Percentiles rank a stretch among this genome's conserved stretches.
These are phyloP conservation scores for Pandemis heparana DNA, from an alignment of 2,888 invertebrate genomes.

Conservation along the genomic window DNA sequence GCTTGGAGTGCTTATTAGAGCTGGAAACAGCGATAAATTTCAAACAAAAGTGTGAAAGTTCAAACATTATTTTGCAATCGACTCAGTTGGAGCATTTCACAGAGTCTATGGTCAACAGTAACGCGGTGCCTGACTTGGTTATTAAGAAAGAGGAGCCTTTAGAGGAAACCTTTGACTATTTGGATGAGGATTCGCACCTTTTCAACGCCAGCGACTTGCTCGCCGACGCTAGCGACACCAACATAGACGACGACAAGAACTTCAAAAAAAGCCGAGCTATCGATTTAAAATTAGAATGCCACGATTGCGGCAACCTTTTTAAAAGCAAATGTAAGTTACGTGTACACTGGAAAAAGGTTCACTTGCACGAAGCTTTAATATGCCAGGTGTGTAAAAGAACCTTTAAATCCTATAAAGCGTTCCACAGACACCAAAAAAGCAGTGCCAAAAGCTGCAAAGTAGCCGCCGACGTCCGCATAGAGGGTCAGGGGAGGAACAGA, in stretches of 20 bases:
- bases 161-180: slow-evolving; percentile 42
- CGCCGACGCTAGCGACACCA: slow-evolving; percentile 4
- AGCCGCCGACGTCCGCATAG: slow-evolving; percentile 54
- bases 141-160: slow-evolving; percentile 53
- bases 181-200: slow-evolving; percentile 43
- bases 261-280: slow-evolving; percentile 50
- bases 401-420: slow-evolving; percentile 50
- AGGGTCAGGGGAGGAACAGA: slow-evolving; percentile 62
- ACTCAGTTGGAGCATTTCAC: slow-evolving; percentile 36
- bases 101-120: slow-evolving; percentile 4
- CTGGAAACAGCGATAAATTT: slow-evolving; percentile 68
- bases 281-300: slow-evolving; percentile 60
- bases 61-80: slow-evolving; percentile 58
- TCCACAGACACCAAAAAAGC: slow-evolving; percentile 49
- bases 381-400: slow-evolving; percentile 55
- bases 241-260: slow-evolving; percentile 24
- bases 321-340: slow-evolving; percentile 63
- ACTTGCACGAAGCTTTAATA: slow-evolving; percentile 52
- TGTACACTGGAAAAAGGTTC: slow-evolving; percentile 63
- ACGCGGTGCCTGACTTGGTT: slow-evolving; percentile 42
- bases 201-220: slow-evolving; percentile 40
- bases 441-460: slow-evolving; percentile 51
- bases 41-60: slow-evolving; percentile 67
- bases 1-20: slow-evolving; percentile 65
- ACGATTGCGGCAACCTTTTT: slow-evolving; percentile 61